These are phyloP conservation scores for Austrofundulus limnaeus DNA, from an alignment of 2,113 vertebrate species.

Conservation along the genomic window DNA sequence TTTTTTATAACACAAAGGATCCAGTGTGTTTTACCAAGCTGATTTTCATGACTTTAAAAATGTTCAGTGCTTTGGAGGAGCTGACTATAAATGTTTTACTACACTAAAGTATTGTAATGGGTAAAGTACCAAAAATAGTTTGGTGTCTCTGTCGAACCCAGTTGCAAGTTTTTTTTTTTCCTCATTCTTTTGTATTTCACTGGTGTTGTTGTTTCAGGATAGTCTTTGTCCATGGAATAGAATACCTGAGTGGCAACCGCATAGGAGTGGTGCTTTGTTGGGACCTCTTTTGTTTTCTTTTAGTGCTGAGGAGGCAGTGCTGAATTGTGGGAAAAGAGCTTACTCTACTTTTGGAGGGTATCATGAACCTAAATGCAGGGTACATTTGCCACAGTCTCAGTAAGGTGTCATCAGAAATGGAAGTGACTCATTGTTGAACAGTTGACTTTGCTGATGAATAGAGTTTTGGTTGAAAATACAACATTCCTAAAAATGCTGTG, in stretches of 20 bases:
- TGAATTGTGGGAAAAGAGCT: constrained; percentile 54
- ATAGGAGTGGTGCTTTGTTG: constrained; percentile 46
- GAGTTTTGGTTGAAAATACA: neutral
- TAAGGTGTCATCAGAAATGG: constrained; percentile 1
- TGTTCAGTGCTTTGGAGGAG: too few species aligned
- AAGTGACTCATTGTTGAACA: neutral
- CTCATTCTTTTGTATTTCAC: constrained; percentile 9
- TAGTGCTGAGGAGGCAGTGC: constrained; percentile 48
- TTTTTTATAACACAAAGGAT: too few species aligned
- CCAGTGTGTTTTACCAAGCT: too few species aligned
- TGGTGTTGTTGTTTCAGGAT: constrained; percentile 35
- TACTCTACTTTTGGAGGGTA: constrained; percentile 26
- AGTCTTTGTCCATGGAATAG: constrained; percentile 26
- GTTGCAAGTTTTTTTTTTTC: neutral
- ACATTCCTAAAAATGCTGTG: neutral
- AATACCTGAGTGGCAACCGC: constrained; percentile 51
- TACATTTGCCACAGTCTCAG: constrained; percentile 35
- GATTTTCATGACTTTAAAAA: too few species aligned
- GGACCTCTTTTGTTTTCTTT: constrained; percentile 64
- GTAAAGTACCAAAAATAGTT: too few species aligned
- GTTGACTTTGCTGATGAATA: neutral
- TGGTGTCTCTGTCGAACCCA: too few species aligned
- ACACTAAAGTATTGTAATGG: too few species aligned
- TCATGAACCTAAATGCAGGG: constrained; percentile 23
- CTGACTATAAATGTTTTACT: too few species aligned